Evolutionary conservation across 2,113 vertebrate genomes (phyloP).

Genomic region (Cromileptes altivelis): DNA sequence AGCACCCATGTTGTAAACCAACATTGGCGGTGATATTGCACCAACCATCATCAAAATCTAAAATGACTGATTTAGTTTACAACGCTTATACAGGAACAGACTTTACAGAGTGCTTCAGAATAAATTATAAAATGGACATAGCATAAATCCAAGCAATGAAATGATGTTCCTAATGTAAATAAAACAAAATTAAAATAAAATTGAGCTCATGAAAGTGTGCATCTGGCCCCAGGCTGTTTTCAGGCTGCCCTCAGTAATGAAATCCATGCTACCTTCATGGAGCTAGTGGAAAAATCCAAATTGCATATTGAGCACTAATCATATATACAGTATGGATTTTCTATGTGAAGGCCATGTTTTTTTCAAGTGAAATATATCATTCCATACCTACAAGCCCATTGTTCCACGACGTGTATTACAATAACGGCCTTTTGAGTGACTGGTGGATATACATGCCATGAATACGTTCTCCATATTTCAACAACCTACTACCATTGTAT

Average conservation of each 20-base stretch:
- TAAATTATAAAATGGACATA: not conserved
- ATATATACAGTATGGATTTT: conserved; percentile 2
- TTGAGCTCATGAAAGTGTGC: not conserved
- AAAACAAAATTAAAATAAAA: not conserved
- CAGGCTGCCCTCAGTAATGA: conserved; percentile 4
- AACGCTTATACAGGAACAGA: not conserved
- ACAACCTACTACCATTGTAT: no score
- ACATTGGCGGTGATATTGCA: not conserved
- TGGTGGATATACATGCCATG: not conserved
- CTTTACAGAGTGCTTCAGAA: not conserved
- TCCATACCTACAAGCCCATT: not conserved
- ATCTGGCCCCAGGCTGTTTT: conserved; percentile 2
- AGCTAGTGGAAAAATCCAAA: not conserved
- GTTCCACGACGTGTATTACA: not conserved
- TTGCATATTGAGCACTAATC: not conserved
- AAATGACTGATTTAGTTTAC: not conserved
- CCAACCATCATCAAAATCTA: not conserved
- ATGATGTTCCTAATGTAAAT: not conserved
- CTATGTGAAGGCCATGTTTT: not conserved
- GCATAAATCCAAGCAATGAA: not conserved
- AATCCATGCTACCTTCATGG: not conserved
- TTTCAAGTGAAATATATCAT: not conserved
- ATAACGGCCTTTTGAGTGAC: not conserved
- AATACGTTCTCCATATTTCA: no score
- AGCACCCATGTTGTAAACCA: not conserved